A percentile compares a stretch with the other conserved stretches of the same genome.
Conservation (phyloP, 1,140 invertebrate genomes). For the Drosophila varians region DNA sequence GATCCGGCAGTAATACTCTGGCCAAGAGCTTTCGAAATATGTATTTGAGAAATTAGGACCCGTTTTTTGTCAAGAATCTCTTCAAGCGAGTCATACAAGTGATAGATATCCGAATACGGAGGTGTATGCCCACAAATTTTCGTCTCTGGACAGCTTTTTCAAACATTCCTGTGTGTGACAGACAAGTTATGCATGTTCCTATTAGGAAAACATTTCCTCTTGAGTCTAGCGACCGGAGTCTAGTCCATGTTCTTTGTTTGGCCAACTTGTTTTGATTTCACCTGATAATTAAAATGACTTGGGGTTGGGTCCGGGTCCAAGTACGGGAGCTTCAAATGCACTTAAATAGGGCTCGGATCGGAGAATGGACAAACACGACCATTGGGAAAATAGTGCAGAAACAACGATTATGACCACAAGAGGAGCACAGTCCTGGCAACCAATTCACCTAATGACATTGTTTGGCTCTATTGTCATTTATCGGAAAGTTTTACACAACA, state of each 20-base stretch:
- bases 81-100: background rate
- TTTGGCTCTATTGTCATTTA: slow-evolving; percentile 76
- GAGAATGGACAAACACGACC: slow-evolving; percentile 4
- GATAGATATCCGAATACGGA: slow-evolving; percentile 1
- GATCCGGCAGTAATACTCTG: slow-evolving; percentile 14
- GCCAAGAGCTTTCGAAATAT: slow-evolving; percentile 5
- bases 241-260: slow-evolving; percentile 21
- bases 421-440: slow-evolving; percentile 28
- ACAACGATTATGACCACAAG: slow-evolving; percentile 61
- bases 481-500: slow-evolving; percentile 71
- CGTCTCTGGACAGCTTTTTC: slow-evolving; percentile 11
- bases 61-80: background rate
- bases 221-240: background rate
- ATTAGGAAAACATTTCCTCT: slow-evolving; percentile 7
- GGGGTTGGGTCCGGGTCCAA: slow-evolving; percentile 58
- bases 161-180: slow-evolving; percentile 30
- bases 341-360: slow-evolving; percentile 37
- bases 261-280: slow-evolving; percentile 32
- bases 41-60: slow-evolving; percentile 1
- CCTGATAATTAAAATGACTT: slow-evolving; percentile 70
- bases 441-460: slow-evolving; percentile 75
- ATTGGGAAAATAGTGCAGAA: slow-evolving; percentile 18
- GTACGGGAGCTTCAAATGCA: slow-evolving; percentile 56
- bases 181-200: slow-evolving; percentile 26
- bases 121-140: background rate